Conservation (phyloP, 2,113 vertebrate genomes). For the Dinomys branickii region DNA sequence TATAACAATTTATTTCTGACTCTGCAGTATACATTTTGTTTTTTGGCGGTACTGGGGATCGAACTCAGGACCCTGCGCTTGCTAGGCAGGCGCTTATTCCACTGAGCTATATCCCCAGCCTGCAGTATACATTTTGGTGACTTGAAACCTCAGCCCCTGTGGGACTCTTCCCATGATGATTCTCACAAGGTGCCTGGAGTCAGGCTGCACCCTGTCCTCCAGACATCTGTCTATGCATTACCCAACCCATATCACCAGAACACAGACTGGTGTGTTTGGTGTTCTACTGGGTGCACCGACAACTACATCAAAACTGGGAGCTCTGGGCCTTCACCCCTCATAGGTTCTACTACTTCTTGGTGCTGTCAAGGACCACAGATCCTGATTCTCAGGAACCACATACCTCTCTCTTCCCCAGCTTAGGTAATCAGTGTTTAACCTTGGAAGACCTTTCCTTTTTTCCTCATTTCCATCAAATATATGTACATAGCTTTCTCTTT, state of each 20-base stretch:
- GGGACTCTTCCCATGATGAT: neutral
- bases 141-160: neutral
- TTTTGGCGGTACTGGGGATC: no score
- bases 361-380: neutral
- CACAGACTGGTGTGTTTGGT: neutral
- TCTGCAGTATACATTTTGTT: neutral
- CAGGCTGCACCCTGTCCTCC: neutral
- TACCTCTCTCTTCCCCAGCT: neutral
- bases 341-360: neutral
- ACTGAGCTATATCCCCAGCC: no score
- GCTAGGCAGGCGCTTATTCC: no score
- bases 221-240: neutral
- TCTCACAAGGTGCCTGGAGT: neutral
- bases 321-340: neutral
- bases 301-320: neutral
- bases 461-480: slow-evolving; percentile 21
- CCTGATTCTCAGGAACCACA: neutral
- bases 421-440: neutral
- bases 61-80: no score
- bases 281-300: neutral
- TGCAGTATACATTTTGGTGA: neutral
- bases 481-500: neutral
- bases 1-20: slow-evolving; percentile 1
- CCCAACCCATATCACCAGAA: neutral
- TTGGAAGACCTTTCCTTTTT: neutral